These are phyloP conservation scores for Crepidodera aurea DNA, from an alignment of 2,888 invertebrate species.

Conservation along the genomic window DNA sequence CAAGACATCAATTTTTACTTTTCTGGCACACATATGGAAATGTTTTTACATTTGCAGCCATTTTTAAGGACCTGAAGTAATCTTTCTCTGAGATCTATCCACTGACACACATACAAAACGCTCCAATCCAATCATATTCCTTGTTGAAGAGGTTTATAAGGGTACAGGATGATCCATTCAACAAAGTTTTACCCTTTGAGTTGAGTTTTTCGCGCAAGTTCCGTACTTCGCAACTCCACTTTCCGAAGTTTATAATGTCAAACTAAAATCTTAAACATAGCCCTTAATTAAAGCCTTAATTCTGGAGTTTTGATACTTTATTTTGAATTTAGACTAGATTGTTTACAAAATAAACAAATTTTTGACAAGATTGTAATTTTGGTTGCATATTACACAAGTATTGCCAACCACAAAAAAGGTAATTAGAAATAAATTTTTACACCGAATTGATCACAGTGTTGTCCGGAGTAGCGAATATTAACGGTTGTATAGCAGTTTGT, in stretches of 20 bases:
- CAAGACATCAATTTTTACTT: conserved; percentile 1
- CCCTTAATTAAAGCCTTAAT: too few relatives aligned
- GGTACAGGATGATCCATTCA: conserved; percentile 9
- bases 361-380: too few relatives aligned
- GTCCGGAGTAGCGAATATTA: too few relatives aligned
- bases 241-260: neutral
- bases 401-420: too few relatives aligned
- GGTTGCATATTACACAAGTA: too few relatives aligned
- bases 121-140: conserved; percentile 15
- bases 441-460: too few relatives aligned
- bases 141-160: conserved; percentile 7
- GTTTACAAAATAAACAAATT: too few relatives aligned
- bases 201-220: conserved; percentile 15
- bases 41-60: conserved; percentile 39
- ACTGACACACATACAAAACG: conserved; percentile 24
- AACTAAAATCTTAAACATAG: neutral
- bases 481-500: too few relatives aligned
- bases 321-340: too few relatives aligned
- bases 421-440: too few relatives aligned
- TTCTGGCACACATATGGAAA: conserved; percentile 26
- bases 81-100: conserved; percentile 1
- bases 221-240: conserved; percentile 6
- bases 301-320: too few relatives aligned
- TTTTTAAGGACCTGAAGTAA: conserved; percentile 48
- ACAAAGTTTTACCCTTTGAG: conserved; percentile 19